Evolutionary conservation across 2,797 vertebrate genomes (phyloP), one percentile per base, ranked within the genome.

Genomic region (Malacoctenus gilli): DNA sequence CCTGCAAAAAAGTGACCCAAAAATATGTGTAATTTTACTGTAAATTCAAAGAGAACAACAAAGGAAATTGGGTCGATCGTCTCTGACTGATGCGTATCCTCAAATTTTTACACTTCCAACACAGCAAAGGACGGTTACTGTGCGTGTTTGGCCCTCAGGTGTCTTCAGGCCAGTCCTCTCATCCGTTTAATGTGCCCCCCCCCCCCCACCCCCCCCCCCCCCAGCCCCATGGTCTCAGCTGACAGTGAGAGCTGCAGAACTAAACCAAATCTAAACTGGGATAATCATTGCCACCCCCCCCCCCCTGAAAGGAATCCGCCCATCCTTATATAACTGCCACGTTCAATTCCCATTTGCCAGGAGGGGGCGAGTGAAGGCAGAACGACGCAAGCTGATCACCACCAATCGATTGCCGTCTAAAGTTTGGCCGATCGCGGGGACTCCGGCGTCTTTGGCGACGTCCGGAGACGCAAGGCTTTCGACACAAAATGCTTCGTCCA

Each of bases 321-420:
- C 68, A 58, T 61, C 53, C 65, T 80, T 79, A 77, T 69, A 51
- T 56, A 75, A 66, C 80, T 79, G 80, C 82, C 83, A 77, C 74
- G 35, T 77, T 72, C 66, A 44, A 80, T 86, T 67, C 83, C 66
- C 62, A 52, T 81, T 77, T 75, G 73, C 70, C 72, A 68, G 50
- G 65, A 77, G 44, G 62, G 62, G 69, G 57, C 61, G 63, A 68
- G 63, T 67, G 46, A 72, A 67, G 53, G 70, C 13, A 10, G 58
- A 77, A 51, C 66, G 72, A 81, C 79, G 62, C 52, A 64, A 48
- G 55, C 46, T 64, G 71, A 80, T 82, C 65, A 68, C 49, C 40
- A 36, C 56, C 49, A 74, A 43, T n/a, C 19, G 46, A 79, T 84
- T 77, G 52, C n/a, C n/a, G n/a, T n/a, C n/a, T n/a, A n/a, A 55